Evolutionary conservation across 2,888 invertebrate genomes (phyloP), one percentile per base, ranked within the genome.

Genomic region (Drosophila silvestris): DNA sequence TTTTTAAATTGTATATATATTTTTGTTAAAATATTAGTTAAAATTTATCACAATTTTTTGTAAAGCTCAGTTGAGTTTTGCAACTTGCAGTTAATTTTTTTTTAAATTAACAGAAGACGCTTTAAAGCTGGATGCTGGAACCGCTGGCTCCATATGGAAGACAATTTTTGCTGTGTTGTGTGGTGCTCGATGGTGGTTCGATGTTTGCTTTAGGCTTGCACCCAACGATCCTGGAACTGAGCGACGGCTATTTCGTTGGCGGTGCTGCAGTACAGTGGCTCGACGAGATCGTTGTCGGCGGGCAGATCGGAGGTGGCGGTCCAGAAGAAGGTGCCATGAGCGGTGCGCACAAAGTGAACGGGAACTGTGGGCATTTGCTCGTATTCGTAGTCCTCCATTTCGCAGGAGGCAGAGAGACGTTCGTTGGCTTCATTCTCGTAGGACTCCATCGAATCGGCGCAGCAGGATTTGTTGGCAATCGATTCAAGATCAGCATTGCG

Each of bases 301-400:
- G 92, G 90, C 66, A 91, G 80, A 58, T 91, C 88, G 58, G 88
- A 94, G 56, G 95, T 95, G 53, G 96, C 95, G 59, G 96, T 96
- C 97, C 97, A 97, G 94, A 97, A 97, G 95, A 97, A 97, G 75
- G 97, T 97, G 79, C 97, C 97, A 82, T 96, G 96, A 84, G 96
- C 95, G 39, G 97, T 97, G 92, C 96, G 95, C 32, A 96, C 96
- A 93, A 97, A 97, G 94, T 96, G 96, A 22, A 97, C 97, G 4
- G 97, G 97, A 28, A 93, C 91, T 54, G 85, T 88, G 56, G 88
- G 82, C 78, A 92, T 70, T 76, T 91, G 89, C 71, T 89, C 91
- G 53, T 91, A 81, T n/a, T 93, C 91, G 78, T 88, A 91, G 77
- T 92, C 91, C 76, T 91, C 92, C 54, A 92, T 77, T 72, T 93